Conservation (phyloP, 2,113 vertebrate genomes). For the Ariopsis seemanni region DNA sequence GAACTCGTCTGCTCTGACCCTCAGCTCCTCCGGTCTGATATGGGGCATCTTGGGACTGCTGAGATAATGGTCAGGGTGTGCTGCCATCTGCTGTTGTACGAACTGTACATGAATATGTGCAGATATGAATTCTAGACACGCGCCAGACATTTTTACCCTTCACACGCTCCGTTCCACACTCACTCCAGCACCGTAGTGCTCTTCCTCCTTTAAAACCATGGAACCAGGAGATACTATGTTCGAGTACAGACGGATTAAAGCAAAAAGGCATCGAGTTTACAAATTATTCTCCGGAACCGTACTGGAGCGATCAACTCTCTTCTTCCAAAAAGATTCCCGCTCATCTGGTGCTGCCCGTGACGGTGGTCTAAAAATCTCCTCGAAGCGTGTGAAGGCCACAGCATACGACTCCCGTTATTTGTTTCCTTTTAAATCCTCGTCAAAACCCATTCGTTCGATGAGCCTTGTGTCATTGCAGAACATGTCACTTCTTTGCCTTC, state of each 20-base stretch:
- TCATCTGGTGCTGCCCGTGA: too few relatives aligned
- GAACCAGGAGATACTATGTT: neutral
- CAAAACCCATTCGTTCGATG: neutral
- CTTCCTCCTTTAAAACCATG: neutral
- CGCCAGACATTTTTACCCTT: too few relatives aligned
- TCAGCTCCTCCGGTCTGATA: neutral
- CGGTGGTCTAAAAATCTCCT: neutral
- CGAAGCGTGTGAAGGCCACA: neutral
- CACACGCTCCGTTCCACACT: too few relatives aligned
- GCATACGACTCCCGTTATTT: too few relatives aligned
- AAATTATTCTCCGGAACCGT: neutral
- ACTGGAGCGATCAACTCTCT: neutral
- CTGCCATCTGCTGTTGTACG: neutral
- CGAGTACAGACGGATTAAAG: neutral
- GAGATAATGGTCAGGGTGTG: slow-evolving; percentile 6
- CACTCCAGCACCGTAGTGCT: neutral
- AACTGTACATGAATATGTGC: neutral
- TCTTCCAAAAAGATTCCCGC: neutral
- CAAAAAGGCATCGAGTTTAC: neutral
- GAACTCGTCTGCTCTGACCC: neutral
- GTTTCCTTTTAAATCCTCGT: neutral
- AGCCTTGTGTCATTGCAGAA: neutral
- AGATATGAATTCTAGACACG: neutral
- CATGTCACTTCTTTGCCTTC: neutral
- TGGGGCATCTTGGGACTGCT: neutral